Evolutionary conservation across 2,113 vertebrate genomes (phyloP), one percentile per base, ranked within the genome.

Genomic region (Dunckerocampus dactyliophorus): DNA sequence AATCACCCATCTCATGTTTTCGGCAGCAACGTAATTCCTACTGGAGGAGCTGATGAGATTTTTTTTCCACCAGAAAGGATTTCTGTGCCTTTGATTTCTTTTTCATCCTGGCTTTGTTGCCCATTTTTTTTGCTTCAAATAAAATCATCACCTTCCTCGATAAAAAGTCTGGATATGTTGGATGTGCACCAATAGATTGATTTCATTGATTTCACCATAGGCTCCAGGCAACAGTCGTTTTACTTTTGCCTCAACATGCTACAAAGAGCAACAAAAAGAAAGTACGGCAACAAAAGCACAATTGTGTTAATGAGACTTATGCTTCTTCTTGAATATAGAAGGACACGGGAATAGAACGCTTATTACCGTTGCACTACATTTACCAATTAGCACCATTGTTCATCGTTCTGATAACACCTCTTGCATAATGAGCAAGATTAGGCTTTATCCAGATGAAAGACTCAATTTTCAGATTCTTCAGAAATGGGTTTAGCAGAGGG

Each of bases 361-460:
- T 85, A 87, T 88, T 86, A 89, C 82, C 77, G 76, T 58, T 52
- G 76, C 76, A 71, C 84, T 83, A 82, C 85, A 85, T 84, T 89
- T 76, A 75, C 85, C 85, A 91, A 89, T 90, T 91, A 91, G 82
- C 67, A 74, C 85, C 70, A 87, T 89, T 90, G 89, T 92, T 89
- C 79, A 78, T 63, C 0, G 67, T 72, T 75, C 88, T 84, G 88
- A 91, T 92, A 91, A 89, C 86, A 86, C 81, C 82, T 85, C 76
- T 79, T 81, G 54, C 87, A 86, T 89, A 90, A 91, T 90, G 89
- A 91, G 85, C 82, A 74, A 88, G 88, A 90, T 91, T 88, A 90
- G 85, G 74, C 87, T 89, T 91, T 91, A 91, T 91, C 88, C 69
- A 85, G 87, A 91, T 90, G 88, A 91, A 91, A 91, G 88, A 84